Evolutionary conservation across 2,797 vertebrate genomes (phyloP), one percentile per base, ranked within the genome.

Genomic region (Ispidina lecontei): DNA sequence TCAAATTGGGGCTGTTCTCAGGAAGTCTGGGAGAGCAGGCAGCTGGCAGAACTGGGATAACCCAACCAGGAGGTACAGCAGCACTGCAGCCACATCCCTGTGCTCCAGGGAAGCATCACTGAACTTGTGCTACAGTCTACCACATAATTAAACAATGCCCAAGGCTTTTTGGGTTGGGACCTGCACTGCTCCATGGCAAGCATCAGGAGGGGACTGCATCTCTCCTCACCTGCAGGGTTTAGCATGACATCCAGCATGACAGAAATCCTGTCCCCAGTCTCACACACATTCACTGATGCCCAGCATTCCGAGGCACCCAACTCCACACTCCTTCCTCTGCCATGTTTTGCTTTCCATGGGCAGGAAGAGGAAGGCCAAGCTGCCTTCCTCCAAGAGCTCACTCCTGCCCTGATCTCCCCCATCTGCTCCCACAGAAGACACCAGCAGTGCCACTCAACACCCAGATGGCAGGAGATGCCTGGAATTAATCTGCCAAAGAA

Each of bases 251-350:
- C 70, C 10, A 51, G 29, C 1, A 0, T 7, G 5, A 8, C 29
- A 64, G 31, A 51, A 77, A 6, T 44, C 29, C 33, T 6, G 18
- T 59, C 60, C 33, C 23, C 1, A 0, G 3, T 15, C n/a, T 71
- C 14, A 2, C 16, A 65, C 39, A 28, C 19, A 21, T 41, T n/a
- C 28, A 16, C 2, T 6, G 17, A 21, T 28, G 60, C 54, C 37
- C 54, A 47, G 54, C 52, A 47, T 12, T 23, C 18, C 31, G 16
- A 1, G 28, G 23, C 33, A 67, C 47, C 20, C 47, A 23, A 2
- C 23, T 33, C 55, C 1, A 1, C 0, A 0, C 37, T 56, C 19
- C 41, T 67, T 4, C 6, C 17, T 65, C 58, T 58, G 29, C 37
- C 1, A 1, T 11, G 23, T 11, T 85, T 67, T 72, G 37, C 39